Base-by-base conservation (phyloP, 1,140 invertebrate genomes). In the Orussus abietinus region DNA sequence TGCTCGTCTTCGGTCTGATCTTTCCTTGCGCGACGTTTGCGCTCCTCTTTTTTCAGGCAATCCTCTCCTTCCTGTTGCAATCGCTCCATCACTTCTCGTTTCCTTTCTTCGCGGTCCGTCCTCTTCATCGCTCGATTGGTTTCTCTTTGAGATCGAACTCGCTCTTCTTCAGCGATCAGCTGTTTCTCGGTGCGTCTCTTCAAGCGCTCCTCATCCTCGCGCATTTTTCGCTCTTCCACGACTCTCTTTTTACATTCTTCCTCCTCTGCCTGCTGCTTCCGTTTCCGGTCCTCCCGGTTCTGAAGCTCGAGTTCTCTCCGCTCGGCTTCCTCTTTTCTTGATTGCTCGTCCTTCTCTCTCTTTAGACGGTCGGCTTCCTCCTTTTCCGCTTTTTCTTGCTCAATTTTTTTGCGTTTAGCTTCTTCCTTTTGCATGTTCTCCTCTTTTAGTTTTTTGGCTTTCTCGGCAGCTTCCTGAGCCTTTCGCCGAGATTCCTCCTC, bases 341-440 rank as follows among this genome's bases (percentile, higher is more conserved):
- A 10, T 12, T 26, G 20, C 25, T 38, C 32, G n/a, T n/a, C n/a
- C n/a, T n/a, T n/a, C n/a, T n/a, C n/a, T n/a, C n/a, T n/a, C n/a
- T n/a, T n/a, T n/a, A n/a, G 38, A 13, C 10, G 3, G 9, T 40
- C 22, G 10, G 4, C 38, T 12, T 45, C 42, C 2, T 38, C 20
- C 18, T 38, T 17, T 26, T 50, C 35, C 21, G 12, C 10, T 36
- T 45, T 37, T 12, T 18, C 57, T 34, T 49, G 45, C 4, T 39
- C 36, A 11, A 45, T 51, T 30, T 38, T 45, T 9, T 42, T n/a
- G n/a, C n/a, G n/a, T n/a, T n/a, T n/a, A n/a, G n/a, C 29, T 18
- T 53, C 32, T 43, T 52, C 39, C 15, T 38, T 45, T 50, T 35
- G 47, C 19, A 47, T 54, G 40, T 20, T 19, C 31, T 38, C 30